These are phyloP conservation scores for Hippolais icterina DNA, from an alignment of 2,113 vertebrate genomes.

Conservation along the genomic window DNA sequence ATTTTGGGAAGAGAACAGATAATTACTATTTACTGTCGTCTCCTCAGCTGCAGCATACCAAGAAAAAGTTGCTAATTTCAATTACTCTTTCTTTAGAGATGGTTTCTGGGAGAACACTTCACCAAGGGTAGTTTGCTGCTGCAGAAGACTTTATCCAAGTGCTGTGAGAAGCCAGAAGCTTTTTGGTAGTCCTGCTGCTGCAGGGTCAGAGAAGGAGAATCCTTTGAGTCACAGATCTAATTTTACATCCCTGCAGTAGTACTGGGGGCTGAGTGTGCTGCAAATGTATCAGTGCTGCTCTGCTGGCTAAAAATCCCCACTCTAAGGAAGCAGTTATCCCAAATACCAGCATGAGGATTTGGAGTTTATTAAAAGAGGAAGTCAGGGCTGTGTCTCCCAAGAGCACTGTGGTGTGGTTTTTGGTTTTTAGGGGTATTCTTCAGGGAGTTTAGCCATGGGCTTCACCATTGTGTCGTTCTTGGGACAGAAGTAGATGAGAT, in stretches of 20 bases:
- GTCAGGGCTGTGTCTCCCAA: neutral
- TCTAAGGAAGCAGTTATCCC: neutral
- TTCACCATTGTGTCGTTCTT: neutral
- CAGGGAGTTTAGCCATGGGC: neutral
- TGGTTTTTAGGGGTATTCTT: neutral
- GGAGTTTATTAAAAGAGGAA: neutral
- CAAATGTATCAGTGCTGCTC: neutral
- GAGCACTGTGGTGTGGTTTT: neutral
- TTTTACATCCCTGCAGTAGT: neutral
- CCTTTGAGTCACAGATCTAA: neutral
- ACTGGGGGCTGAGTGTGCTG: neutral
- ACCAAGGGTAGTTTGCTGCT: neutral
- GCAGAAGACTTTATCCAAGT: neutral
- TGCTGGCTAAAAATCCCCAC: neutral
- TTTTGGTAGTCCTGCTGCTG: neutral
- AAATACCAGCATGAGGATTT: accelerated
- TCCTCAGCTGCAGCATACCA: neutral
- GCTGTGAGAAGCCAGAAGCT: neutral
- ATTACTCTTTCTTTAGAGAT: neutral
- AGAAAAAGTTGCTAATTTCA: neutral
- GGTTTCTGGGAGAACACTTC: neutral
- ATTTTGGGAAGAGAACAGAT: slow-evolving; percentile 34
- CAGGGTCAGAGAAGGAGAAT: neutral
- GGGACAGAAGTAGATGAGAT: neutral
- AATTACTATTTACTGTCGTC: slow-evolving; percentile 16